Evolutionary conservation across 2,797 vertebrate species (phyloP).

Genomic region (Phylloscopus collybita): DNA sequence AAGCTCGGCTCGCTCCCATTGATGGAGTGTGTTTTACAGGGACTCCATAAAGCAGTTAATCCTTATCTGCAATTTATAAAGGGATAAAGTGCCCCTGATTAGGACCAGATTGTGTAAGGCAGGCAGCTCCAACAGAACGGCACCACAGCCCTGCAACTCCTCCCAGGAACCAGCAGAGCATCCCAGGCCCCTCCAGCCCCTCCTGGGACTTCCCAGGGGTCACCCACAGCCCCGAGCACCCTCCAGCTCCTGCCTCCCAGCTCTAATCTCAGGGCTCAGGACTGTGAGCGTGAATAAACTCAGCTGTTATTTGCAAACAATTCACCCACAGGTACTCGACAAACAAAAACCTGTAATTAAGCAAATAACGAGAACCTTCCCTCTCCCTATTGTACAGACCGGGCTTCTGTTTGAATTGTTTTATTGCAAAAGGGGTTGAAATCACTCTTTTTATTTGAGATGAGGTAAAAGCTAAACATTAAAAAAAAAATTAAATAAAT

Average conservation of each 20-base stretch:
- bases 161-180: accelerated
- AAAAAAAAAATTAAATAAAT: not conserved
- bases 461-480: constrained; percentile 4
- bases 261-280: constrained; percentile 12
- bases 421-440: constrained; percentile 29
- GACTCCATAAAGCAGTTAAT: constrained; percentile 30
- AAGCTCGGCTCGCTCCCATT: not conserved
- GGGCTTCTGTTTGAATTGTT: constrained; percentile 21
- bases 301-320: constrained; percentile 62
- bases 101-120: not conserved
- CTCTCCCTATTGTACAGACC: not conserved
- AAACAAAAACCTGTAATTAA: constrained; percentile 53
- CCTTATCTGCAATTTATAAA: constrained; percentile 25
- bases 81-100: not conserved
- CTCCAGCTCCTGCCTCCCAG: not conserved
- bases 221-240: not conserved
- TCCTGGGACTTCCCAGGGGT: not conserved
- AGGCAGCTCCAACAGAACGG: not conserved
- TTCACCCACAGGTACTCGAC: constrained; percentile 33
- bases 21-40: not conserved
- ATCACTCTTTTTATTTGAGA: constrained; percentile 44
- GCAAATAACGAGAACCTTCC: not conserved
- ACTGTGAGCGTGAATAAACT: constrained; percentile 7
- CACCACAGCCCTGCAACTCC: not conserved
- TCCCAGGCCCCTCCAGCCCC: not conserved